phyloP scores from a whole-genome alignment of 2,888 invertebrate species.

The Brachylomia viminalis region DNA sequence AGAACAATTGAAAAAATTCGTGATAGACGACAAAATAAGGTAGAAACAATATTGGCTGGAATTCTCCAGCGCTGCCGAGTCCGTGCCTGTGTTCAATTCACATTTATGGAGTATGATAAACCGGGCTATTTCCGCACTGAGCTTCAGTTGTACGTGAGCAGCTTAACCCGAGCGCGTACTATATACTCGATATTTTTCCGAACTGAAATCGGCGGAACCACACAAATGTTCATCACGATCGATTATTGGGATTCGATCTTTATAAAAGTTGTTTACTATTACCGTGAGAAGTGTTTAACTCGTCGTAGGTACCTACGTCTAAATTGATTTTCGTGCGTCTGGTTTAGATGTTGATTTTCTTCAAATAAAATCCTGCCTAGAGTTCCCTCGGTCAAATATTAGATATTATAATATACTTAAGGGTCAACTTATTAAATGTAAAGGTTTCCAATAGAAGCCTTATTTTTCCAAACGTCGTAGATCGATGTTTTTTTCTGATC shows the following conservation, averaged over 20 bases:
- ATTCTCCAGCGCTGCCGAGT: constrained; percentile 79
- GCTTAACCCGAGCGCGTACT: constrained; percentile 56
- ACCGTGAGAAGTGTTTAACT: not conserved
- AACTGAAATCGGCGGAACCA: constrained; percentile 9
- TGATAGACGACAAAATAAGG: not conserved
- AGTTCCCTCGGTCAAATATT: not conserved
- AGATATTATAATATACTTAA: too few species aligned
- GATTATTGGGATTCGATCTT: constrained; percentile 39
- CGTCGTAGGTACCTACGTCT: constrained; percentile 6
- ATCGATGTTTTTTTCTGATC: not conserved
- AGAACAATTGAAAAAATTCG: constrained; percentile 7
- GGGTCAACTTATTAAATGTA: not conserved
- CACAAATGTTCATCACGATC: constrained; percentile 18
- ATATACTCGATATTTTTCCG: constrained; percentile 60
- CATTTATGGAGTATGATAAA: constrained; percentile 87
- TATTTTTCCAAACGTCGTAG: not conserved
- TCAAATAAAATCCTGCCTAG: not conserved
- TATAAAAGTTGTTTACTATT: constrained; percentile 33
- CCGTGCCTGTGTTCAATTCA: constrained; percentile 79
- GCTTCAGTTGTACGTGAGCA: constrained; percentile 62
- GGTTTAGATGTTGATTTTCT: constrained; percentile 2
- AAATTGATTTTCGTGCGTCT: not conserved
- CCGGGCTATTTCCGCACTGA: constrained; percentile 81
- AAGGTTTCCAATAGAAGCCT: not conserved
- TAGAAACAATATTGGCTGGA: constrained; percentile 66